Base-by-base conservation (phyloP, 2,113 vertebrate species). In the Microcebus jonahi region DNA sequence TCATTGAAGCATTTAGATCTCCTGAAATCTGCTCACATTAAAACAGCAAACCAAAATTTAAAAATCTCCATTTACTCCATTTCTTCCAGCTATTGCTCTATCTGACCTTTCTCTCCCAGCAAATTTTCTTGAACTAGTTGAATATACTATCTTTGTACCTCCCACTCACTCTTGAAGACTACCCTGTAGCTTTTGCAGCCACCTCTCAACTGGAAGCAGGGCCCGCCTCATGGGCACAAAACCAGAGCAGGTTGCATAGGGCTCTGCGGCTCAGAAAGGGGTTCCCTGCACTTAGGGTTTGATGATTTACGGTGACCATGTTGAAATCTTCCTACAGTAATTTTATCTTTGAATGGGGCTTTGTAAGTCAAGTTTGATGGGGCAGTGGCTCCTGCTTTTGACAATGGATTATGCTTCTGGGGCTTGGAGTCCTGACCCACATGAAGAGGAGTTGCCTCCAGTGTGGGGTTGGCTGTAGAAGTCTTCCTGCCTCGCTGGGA, bases 231-330 rank as follows among this genome's bases (percentile, higher is more conserved):
- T 14, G 17, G 17, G 0, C 6, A 1, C 20, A 71, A 50, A 20
- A 34, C 18, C 2, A 5, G 34, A 12, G 27, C 57, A 14, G 59
- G 11, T 23, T 10, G 2, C 25, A 68, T 8, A 45, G 13, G 48
- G 10, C 15, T 67, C 11, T 2, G 21, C 9, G 1, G 20, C 57
- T 70, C 29, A 27, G 36, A 75, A 14, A 11, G 6, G 23, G 6
- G 17, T 5, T 45, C 1, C 25, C 1, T 0, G 0, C 2, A 1
- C 8, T 15, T 53, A 50, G 20, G 45, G 6, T 45, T 39, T 50
- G 21, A 48, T 9, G 23, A 36, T n/a, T 7, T 11, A 31, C 1
- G 0, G 18, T 55, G 20, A 12, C 23, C 45, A 36, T 83, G 14
- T 50, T 80, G 73, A 90, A 50, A 34, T 91, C 53, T 95, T 76